Base-by-base conservation (phyloP, 2,888 invertebrate species). In the Dermolepida albohirtum region DNA sequence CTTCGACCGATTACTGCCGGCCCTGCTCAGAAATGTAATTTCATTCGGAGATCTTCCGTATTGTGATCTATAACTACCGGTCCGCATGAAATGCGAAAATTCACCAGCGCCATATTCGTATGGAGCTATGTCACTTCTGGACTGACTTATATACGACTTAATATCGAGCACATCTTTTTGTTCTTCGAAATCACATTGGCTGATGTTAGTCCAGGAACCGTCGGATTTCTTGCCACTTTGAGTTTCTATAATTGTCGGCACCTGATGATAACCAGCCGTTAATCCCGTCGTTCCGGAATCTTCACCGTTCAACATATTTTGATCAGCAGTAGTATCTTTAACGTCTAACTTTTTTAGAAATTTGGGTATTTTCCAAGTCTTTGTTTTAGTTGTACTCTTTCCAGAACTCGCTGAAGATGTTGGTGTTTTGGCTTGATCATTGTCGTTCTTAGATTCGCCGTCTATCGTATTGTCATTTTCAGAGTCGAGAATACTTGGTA, bases 401-500 rank as follows among this genome's bases (percentile, higher is more conserved):
- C 89, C 88, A 72, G 87, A 88, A 77, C 88, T 88, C 34, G 89
- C 87, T 10, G 88, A 89, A 54, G 90, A 90, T 5, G 89, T 89
- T 0, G 90, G 90, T 76, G 89, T 91, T 83, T 88, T 90, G 49
- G 88, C 87, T 17, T 86, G 85, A 64, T 84, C 83, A 52, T 86
- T 86, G 70, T 86, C 86, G 41, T 82, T 57, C 41, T 72, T 71
- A 17, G 68, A 73, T 79, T 74, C 85, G 78, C 74, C 84, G 80
- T 75, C 80, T 68, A 85, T 86, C 14, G 84, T 84, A 69, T 87
- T 83, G 72, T 91, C 91, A 47, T 88, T 88, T 70, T 92, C 92
- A 0, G 91, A 91, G 78, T 93, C 93, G 76, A 94, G 84, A 77
- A 94, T 93, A 78, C 93, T 94, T 0, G 94, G 94, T 78, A 94